Base-by-base conservation (phyloP, 2,113 vertebrate genomes). In the Nothobranchius furzeri region DNA sequence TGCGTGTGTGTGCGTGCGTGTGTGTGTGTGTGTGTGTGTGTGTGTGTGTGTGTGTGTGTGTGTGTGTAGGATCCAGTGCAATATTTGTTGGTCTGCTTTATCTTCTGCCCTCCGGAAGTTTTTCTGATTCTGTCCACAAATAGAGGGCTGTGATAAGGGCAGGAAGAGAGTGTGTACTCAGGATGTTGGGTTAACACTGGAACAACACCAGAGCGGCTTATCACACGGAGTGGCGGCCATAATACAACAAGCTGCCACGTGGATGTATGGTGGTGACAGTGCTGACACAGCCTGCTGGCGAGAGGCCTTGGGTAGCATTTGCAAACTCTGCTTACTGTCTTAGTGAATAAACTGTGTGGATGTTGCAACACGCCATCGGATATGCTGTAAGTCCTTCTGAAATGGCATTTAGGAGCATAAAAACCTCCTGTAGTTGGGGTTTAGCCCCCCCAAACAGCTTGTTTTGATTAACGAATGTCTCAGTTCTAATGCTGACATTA, bases 61-160 rank as follows among this genome's bases (percentile, higher is more conserved):
- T 58, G 17, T 58, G 59, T 42, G 53, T 12, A 20, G 12, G 25
- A 51, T 51, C 42, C 14, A 55, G 60, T 55, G 64, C 30, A 70
- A 50, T 85, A 76, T 83, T 77, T 83, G 80, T 79, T 71, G 52
- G 52, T 74, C 51, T 30, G n/a, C 53, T 76, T 85, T 87, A 85
- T 89, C 85, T 77, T 17, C 52, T 87, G 83, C 87, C 79, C 77
- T 81, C 53, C 68, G 87, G 85, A 89, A 87, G 87, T 89, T 79
- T 83, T 89, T 81, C 81, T 76, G 75, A 82, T 80, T 81, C 51
- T 17, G 76, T 72, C 81, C 60, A 56, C 81, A 82, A 70, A 79
- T 70, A 65, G 65, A 42, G 57, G 20, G 76, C 3, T 9, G 75
- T 54, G 83, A 89, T 87, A 79, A 86, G 75, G 73, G 75, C 80